Base-by-base conservation (phyloP, 2,888 invertebrate genomes). In the Phymatocera aterrima region DNA sequence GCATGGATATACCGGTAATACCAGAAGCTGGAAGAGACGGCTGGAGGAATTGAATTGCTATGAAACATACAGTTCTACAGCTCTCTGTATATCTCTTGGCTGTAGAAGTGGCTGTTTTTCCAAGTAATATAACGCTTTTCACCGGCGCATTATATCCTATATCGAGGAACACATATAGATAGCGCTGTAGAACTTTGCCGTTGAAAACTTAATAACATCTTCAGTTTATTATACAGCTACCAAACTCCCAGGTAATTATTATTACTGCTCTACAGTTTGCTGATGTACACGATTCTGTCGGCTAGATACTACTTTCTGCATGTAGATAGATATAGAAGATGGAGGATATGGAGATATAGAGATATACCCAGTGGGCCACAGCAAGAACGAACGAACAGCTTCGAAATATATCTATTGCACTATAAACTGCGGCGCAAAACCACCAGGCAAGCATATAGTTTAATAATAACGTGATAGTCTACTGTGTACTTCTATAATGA, bases 141-240 rank as follows among this genome's bases (percentile, higher is more conserved):
- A 40, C 28, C 12, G 12, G 10, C n/a, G 21, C 37, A 10, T 8
- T 75, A 18, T 34, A 12, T 12, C n/a, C 1, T 28, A 1, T 18
- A 28, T 74, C 18, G 46, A 51, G 57, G 40, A 31, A 10, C 21
- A 24, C 10, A 51, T n/a, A n/a, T n/a, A n/a, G n/a, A 21, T 18
- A 8, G 3, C 24, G 21, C 15, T 15, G 57, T 15, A 57, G 12
- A n/a, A n/a, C 57, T 57, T 28, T 28, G 21, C 68, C 68, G 77
- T 77, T 61, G 34, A 34, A 48, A 70, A 68, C 51, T 77, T 77
- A 77, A 68, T 77, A 77, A 68, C 65, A 43, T 40, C 37, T 77
- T 21, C 24, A 37, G 21, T 77, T 51, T 70, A 77, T 77, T 51
- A 65, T 21, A 15, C n/a, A n/a, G n/a, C n/a, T 8, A 40, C 34